Evolutionary conservation across 2,888 invertebrate species (phyloP), one percentile per base, ranked within the genome.

Genomic region (Noctua comes): DNA sequence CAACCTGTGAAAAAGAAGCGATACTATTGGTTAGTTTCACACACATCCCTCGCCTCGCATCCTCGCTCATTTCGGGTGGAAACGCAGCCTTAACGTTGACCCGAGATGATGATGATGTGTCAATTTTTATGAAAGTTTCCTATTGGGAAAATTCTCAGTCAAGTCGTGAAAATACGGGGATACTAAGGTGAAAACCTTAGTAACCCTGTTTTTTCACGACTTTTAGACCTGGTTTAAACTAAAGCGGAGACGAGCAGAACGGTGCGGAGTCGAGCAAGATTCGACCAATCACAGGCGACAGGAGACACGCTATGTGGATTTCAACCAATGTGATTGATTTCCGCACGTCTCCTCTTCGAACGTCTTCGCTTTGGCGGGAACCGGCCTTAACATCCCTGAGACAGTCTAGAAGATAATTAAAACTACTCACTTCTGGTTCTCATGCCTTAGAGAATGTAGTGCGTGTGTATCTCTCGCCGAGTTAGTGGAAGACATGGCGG

Each of bases 401-500:
- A 62, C 8, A 62, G 8, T 62, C 62, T 62, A 31, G 1, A 62
- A 62, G 0, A 62, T 13, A 18, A 7, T 13, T 2, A 31, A 31
- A 8, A 27, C 59, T 43, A 83, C 91, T 86, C 74, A 97, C 96
- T 96, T 96, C 81, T 95, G 94, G 77, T 95, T 95, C 78, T 96
- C 96, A 77, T 94, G 94, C 1, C 96, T 86, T 46, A 96, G 85
- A 62, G 94, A 93, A 66, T 93, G 93, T 74, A 94, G 73, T 31
- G 88, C 79, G 36, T 86, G 89, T 83, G 82, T 94, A 91, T 96
- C 96, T 0, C 96, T 78, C 0, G 94, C 90, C 27, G 96, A 96
- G 27, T 95, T 95, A 69, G 95, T 94, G 3, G 95, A 95, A 68
- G 97, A 97, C 36, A 96, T 83, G 0, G 96, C 96, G 7, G 96